Evolutionary conservation across 2,888 invertebrate species (phyloP).

Genomic region (Tholera decimalis): DNA sequence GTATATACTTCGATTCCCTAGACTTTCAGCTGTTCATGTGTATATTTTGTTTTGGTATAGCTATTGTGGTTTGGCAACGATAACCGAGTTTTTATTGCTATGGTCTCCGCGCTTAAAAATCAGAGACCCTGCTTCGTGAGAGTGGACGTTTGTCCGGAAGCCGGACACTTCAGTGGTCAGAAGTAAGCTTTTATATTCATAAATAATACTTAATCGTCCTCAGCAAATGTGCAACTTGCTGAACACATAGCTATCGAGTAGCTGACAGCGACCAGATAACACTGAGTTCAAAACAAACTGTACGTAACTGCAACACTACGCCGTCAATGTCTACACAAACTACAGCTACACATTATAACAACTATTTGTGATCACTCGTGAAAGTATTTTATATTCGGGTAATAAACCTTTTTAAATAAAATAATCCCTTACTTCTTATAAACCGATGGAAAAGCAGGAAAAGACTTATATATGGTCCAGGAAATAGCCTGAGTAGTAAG

Average conservation of each 20-base stretch:
- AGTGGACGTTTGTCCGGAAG: too few species aligned
- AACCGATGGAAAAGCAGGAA: not conserved
- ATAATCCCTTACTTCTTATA: not conserved
- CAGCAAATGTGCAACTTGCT: not conserved
- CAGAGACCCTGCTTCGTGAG: too few species aligned
- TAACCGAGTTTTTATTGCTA: too few species aligned
- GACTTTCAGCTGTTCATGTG: too few species aligned
- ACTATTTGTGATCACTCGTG: too few species aligned
- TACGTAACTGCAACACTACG: not conserved
- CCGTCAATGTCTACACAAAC: not conserved
- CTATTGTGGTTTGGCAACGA: too few species aligned
- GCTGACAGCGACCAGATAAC: not conserved
- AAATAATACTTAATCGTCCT: too few species aligned
- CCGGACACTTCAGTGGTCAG: too few species aligned
- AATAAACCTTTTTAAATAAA: not conserved
- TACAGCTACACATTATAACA: not conserved
- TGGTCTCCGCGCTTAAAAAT: too few species aligned
- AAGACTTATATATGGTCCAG: not conserved
- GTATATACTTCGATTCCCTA: too few species aligned
- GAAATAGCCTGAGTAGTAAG: constrained; percentile 1
- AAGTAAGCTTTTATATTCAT: too few species aligned
- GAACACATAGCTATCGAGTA: not conserved
- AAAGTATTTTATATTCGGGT: not conserved
- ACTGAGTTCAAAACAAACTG: not conserved
- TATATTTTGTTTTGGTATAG: too few species aligned